phyloP scores from a whole-genome alignment of 2,797 vertebrate genomes.

The Micromesistius poutassou region DNA sequence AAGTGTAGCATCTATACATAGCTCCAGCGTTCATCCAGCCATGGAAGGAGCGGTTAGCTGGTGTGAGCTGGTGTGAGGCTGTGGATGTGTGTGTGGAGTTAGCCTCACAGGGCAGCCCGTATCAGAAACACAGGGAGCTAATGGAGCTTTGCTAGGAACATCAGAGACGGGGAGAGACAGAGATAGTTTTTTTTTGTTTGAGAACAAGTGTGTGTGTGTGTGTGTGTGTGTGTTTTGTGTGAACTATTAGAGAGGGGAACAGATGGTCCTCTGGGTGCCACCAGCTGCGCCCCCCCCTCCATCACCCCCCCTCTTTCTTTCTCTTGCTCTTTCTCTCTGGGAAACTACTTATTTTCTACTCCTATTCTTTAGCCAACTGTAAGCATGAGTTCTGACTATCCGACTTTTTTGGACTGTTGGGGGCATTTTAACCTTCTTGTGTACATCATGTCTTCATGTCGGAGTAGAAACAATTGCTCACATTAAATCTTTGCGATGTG shows the following conservation, averaged over 20 bases:
- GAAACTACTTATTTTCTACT: conserved; percentile 12
- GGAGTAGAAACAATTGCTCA: background rate
- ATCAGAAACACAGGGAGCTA: conserved; percentile 29
- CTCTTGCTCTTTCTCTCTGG: conserved; percentile 12
- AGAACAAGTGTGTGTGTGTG: conserved; percentile 26
- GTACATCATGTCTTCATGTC: background rate
- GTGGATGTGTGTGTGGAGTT: too few relatives aligned
- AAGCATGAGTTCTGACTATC: background rate
- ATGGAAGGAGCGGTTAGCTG: background rate
- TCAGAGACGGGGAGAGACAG: conserved; percentile 21
- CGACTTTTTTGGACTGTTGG: background rate
- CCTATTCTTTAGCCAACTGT: conserved; percentile 4
- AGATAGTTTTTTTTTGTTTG: conserved; percentile 15
- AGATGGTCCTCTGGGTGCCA: conserved; percentile 86
- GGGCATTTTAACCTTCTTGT: background rate
- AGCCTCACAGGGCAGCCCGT: conserved; percentile 23
- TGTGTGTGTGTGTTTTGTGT: conserved; percentile 7
- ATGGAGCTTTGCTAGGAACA: background rate
- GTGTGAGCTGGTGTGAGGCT: background rate
- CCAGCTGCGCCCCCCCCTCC: conserved; percentile 77
- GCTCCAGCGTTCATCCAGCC: background rate
- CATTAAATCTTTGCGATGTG: background rate
- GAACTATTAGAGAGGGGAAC: conserved; percentile 74
- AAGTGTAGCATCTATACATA: background rate
- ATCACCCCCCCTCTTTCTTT: conserved; percentile 23